Base-by-base conservation (phyloP, 2,113 vertebrate species). In the Trochalopteron elliotii region DNA sequence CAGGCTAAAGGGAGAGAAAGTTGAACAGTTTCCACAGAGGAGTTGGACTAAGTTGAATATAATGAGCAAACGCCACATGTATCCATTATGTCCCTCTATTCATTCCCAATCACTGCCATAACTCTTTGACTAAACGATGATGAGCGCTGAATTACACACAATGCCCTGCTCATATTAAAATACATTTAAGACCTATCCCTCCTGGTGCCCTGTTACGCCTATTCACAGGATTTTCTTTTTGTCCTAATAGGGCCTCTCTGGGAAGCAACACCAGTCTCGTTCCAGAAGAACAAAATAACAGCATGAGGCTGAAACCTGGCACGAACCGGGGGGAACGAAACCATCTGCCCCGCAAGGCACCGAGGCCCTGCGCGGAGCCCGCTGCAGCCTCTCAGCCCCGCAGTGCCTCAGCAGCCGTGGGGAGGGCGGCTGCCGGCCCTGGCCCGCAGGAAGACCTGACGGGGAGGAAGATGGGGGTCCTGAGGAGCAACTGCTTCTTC, bases 31-130 rank as follows among this genome's bases (percentile, higher is more conserved):
- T 98, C 98, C 97, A 98, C 97, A 92, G 98, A 97, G 94, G 97
- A 98, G 98, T 97, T 95, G 94, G 98, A 96, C 98, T 99, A 99
- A 99, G 98, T 98, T 98, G 98, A 98, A 98, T 98, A 99, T 99
- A 99, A 99, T 99, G 98, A 99, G 98, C 97, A 98, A 98, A 98
- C 98, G 97, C 99, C 98, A 98, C 98, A 99, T 99, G 99, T 98
- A 98, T 98, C 98, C 97, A 98, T 98, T 98, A 96, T 98, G 97
- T 94, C 87, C 92, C 83, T 64, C 98, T 96, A 97, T 98, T 98
- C 98, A 97, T 96, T 94, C 98, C 96, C 98, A 97, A 98, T 98
- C 98, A 98, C 97, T 98, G 97, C 98, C 98, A 98, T 97, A 98
- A 98, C 98, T 98, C 98, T 98, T 98, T 97, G 97, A 98, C 98